Conservation (phyloP, 2,797 vertebrate species). For the Phaenicophaeus curvirostris region DNA sequence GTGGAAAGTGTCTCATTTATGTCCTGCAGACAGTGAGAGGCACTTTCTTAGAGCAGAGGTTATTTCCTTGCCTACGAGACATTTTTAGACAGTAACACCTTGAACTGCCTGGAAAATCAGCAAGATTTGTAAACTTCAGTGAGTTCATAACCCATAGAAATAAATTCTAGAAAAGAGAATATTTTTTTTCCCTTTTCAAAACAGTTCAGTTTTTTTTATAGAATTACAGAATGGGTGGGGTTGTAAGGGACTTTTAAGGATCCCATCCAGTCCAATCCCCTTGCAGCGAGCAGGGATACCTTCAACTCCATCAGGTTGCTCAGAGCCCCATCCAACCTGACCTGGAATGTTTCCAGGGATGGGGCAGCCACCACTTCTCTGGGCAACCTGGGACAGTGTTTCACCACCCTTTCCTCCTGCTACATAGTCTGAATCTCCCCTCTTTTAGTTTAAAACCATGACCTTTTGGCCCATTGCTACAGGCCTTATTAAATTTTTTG, state of each 20-base stretch:
- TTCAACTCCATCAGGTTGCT: not conserved
- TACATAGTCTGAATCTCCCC: not conserved
- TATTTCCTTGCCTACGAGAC: not conserved
- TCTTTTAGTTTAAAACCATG: not conserved
- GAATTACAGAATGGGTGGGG: not conserved
- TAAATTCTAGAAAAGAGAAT: not conserved
- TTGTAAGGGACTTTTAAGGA: not conserved
- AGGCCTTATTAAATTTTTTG: not conserved
- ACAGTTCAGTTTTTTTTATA: not conserved
- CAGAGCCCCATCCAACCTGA: fast-evolving
- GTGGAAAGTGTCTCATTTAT: not conserved
- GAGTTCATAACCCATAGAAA: not conserved
- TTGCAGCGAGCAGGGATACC: fast-evolving
- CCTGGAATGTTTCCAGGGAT: not conserved
- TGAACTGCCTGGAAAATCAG: not conserved
- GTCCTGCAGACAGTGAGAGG: not conserved
- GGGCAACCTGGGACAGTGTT: fast-evolving
- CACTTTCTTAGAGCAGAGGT: not conserved
- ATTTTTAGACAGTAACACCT: not conserved
- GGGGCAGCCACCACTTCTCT: not conserved
- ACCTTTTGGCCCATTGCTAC: not conserved
- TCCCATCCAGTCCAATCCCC: not conserved
- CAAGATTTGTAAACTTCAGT: not conserved
- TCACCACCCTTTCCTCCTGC: not conserved
- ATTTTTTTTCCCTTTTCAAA: not conserved